Evolutionary conservation across 2,113 vertebrate genomes (phyloP), one percentile per base, ranked within the genome.

Genomic region (Solea senegalensis): DNA sequence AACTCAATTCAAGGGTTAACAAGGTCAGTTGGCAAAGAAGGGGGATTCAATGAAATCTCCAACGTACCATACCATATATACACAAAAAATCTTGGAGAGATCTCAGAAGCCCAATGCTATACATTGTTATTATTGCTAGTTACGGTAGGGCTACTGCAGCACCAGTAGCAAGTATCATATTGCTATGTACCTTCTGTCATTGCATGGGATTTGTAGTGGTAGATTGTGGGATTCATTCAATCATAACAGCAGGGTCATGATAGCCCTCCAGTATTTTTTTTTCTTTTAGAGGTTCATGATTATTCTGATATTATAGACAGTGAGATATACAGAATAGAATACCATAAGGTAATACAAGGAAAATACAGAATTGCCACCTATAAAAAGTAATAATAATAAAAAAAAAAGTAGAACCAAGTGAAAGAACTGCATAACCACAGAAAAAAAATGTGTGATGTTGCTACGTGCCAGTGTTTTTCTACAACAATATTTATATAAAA

Each of bases 401-500:
- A 84, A 85, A 89, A 87, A 86, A 76, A 70, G 56, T 50, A 83
- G 78, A 87, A 89, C 70, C 79, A 89, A 90, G 81, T 91, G 81
- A 90, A 65, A 75, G 82, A 86, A 91, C 87, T 87, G 86, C 89
- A 91, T 90, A 88, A 90, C 90, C 87, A 91, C 86, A 84, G 86
- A 92, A 90, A 91, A 83, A 56, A 83, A 87, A 87, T 76, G 85
- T 90, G 88, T 88, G 52, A 80, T 86, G 84, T 87, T 89, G 88
- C 90, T 90, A 91, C 80, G 90, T 89, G 89, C 88, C 86, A 85
- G 90, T 90, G 89, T 72, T 88, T 88, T 83, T 87, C 88, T 90
- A 91, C 91, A 88, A 90, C 92, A 91, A 90, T 92, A 86, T 89
- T 85, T 53, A 90, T 91, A 94, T 90, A 93, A 94, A 93, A 94